phyloP scores from a whole-genome alignment of 2,888 invertebrate genomes.

The Diabrotica balteata region DNA sequence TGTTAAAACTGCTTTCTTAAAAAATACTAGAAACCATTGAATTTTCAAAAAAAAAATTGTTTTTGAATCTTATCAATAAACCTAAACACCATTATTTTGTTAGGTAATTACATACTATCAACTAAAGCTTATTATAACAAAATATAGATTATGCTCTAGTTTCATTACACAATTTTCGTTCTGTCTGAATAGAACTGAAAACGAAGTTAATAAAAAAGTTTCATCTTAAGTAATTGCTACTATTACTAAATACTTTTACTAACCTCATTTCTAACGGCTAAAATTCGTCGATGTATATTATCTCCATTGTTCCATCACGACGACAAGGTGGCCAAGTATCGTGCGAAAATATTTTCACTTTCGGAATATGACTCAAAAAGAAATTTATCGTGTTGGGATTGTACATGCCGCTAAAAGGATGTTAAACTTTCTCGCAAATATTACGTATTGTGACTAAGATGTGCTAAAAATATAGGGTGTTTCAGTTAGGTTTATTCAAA shows the following conservation, averaged over 20 bases:
- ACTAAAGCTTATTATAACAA: too few relatives aligned
- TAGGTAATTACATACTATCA: too few relatives aligned
- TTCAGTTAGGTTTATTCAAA: not conserved
- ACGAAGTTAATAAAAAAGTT: constrained; percentile 30
- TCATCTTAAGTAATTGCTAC: constrained; percentile 26
- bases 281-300: constrained; percentile 20
- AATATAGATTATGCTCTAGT: too few relatives aligned
- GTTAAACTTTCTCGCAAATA: not conserved
- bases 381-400: constrained; percentile 1
- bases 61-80: too few relatives aligned
- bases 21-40: too few relatives aligned
- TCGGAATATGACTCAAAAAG: constrained; percentile 15
- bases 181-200: constrained; percentile 30
- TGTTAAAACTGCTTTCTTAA: too few relatives aligned
- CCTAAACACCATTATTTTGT: too few relatives aligned
- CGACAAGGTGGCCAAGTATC: constrained; percentile 5
- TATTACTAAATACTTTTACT: constrained; percentile 37
- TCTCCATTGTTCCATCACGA: not conserved
- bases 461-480: not conserved
- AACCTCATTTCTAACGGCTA: constrained; percentile 31
- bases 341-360: constrained; percentile 21
- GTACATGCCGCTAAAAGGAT: not conserved
- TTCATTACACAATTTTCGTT: constrained; percentile 23
- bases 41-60: too few relatives aligned
- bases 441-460: too few relatives aligned